Percentiles rank a stretch among this genome's conserved stretches.
Evolutionary conservation across 35 echinoderm and acorn worm species (phyloP).

Genomic region (Anneissia japonica): DNA sequence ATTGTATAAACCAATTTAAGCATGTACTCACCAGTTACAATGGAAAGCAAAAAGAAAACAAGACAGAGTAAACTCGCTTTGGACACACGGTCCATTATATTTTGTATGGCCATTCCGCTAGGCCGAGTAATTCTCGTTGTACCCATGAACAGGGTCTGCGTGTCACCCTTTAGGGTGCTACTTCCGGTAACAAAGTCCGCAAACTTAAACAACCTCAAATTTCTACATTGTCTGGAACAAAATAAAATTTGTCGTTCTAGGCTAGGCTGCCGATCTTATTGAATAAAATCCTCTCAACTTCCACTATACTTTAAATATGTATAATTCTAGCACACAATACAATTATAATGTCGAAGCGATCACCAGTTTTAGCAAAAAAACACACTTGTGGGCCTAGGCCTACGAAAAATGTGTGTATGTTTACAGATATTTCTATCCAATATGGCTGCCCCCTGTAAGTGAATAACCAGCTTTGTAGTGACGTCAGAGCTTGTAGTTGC

Average conservation of each 20-base stretch:
- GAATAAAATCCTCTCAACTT: neutral
- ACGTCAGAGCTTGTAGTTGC: slow-evolving; percentile 41
- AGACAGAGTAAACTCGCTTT: neutral
- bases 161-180: neutral
- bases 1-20: too few species aligned
- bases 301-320: neutral
- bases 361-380: neutral
- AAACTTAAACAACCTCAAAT: too few species aligned
- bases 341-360: neutral
- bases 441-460: neutral
- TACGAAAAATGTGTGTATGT: neutral
- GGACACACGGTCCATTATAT: neutral
- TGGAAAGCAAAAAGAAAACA: neutral
- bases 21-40: neutral
- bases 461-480: neutral
- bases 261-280: too few species aligned
- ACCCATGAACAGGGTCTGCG: neutral
- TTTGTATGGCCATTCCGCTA: neutral
- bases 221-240: neutral
- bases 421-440: neutral
- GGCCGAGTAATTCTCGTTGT: neutral
- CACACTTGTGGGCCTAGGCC: neutral
- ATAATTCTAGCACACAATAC: neutral
- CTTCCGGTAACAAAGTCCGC: neutral
- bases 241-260: too few species aligned